Base-by-base conservation (phyloP, 2,888 invertebrate genomes). In the Monochamus alternatus region DNA sequence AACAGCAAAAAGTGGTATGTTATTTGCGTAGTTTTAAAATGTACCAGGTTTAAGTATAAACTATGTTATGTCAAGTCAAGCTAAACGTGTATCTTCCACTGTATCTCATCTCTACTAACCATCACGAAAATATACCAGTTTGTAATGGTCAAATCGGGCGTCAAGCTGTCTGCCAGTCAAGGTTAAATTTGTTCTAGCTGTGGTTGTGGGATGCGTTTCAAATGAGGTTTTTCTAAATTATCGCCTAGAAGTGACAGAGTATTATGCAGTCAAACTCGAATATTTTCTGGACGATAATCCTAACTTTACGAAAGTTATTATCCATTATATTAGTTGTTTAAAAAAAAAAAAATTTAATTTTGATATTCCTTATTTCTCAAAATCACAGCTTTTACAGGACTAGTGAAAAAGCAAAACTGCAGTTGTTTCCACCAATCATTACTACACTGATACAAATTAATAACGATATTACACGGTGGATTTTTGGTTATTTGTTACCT, bases 111-210 rank as follows among this genome's bases (percentile, higher is more conserved):
- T 69, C 69, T 69, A 69, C 69, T 69, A 69, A 69, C 69, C 69
- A 60, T 69, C 44, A 69, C 69, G 69, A 69, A 69, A 69, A 69
- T 69, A 62, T 69, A 69, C 69, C 69, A 69, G 69, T 69, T 62
- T 69, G 60, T 69, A 69, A 60, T 69, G 60, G 60, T 69, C 60
- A 60, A 69, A 69, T 69, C 69, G 59, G 69, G 69, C 69, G 69
- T 69, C 69, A 69, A 60, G 69, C 69, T 69, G 69, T 69, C 69
- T 69, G 60, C 69, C 69, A 69, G 69, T 69, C 69, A 69, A 69
- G 69, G 69, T 69, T 69, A 69, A 69, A 69, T 69, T 69, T 69
- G 69, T 69, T 69, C 69, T 69, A 69, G 51, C 68, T 68, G 32
- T 68, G 38, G 68, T 55, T 68, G 38, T 68, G 60, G 44, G 69